Evolutionary conservation across 1,140 invertebrate genomes (phyloP).

Genomic region (Drosophila littoralis): DNA sequence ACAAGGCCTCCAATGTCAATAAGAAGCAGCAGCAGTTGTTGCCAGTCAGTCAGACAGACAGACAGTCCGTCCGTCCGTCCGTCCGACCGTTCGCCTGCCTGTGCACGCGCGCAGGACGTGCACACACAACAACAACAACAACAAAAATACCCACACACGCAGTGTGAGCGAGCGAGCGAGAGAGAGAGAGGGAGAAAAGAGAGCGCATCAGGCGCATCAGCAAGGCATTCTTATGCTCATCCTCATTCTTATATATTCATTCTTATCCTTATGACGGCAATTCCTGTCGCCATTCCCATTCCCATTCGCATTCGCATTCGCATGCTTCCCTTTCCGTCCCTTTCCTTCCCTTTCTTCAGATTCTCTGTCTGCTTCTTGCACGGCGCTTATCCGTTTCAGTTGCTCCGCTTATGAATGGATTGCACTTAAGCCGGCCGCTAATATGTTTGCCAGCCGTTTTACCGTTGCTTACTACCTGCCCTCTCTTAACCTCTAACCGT

Average conservation of each 20-base stretch:
- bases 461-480: slow-evolving; percentile 33
- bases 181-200: neutral
- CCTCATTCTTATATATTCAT: slow-evolving; percentile 1
- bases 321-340: neutral
- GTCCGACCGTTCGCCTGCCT: slow-evolving; percentile 19
- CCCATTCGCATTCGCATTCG: slow-evolving; percentile 1
- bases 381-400: slow-evolving; percentile 48
- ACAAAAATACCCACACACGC: slow-evolving; percentile 6
- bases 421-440: slow-evolving; percentile 54
- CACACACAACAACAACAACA: slow-evolving; percentile 36
- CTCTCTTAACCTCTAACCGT: slow-evolving; percentile 1
- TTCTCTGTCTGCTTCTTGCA: slow-evolving; percentile 1
- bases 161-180: slow-evolving; percentile 1
- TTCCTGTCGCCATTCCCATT: slow-evolving; percentile 2
- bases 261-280: slow-evolving; percentile 11
- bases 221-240: slow-evolving; percentile 42
- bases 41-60: slow-evolving; percentile 38
- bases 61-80: slow-evolving; percentile 18
- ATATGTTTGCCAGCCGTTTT: slow-evolving; percentile 44
- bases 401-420: slow-evolving; percentile 47
- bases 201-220: slow-evolving; percentile 4
- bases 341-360: neutral
- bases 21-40: slow-evolving; percentile 47
- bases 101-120: slow-evolving; percentile 73
- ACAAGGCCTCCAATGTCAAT: slow-evolving; percentile 20